Base-by-base conservation (phyloP, 2,888 invertebrate species). In the Pantelozetes paolii region DNA sequence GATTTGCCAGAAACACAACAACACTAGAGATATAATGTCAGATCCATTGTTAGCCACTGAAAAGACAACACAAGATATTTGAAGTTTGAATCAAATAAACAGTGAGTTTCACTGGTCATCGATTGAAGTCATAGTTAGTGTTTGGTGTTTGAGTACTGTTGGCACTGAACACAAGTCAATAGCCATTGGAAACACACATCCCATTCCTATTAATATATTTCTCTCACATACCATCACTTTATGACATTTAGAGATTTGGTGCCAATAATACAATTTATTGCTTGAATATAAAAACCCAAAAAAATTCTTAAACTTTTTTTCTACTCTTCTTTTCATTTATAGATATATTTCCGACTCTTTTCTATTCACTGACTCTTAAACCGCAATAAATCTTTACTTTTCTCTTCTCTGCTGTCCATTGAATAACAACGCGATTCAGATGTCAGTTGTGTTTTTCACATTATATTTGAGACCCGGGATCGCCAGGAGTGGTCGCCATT, bases 221-320 rank as follows among this genome's bases (percentile, higher is more conserved):
- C 15, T 20, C 64, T 32, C 64, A 64, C 64, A 64, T 64, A 26
- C 64, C 32, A 64, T 64, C 64, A 64, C 36, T 64, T 64, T 32
- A 64, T 36, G 64, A 64, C 32, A 64, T 64, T 64, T 64, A 36
- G 36, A 64, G 64, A 64, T 64, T 64, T 64, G 36, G 2, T 64
- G 64, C n/a, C 64, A 64, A 64, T n/a, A 64, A 64, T 64, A 36
- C 36, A 64, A 64, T 64, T 64, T 64, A 64, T 57, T 23, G 26
- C 57, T 26, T 23, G 57, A 57, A 50, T 50, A 50, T n/a, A n/a
- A n/a, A n/a, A n/a, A n/a, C n/a, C n/a, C n/a, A n/a, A n/a, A n/a
- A n/a, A n/a, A n/a, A n/a, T n/a, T n/a, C n/a, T n/a, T 5, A 50
- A 36, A 36, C 36, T 36, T 36, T 36, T 36, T 36, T 36, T 8